A percentile compares a stretch with the other conserved stretches of the same genome.
Conservation (phyloP, 1,140 invertebrate genomes). For the Zeugodacus cucurbitae region DNA sequence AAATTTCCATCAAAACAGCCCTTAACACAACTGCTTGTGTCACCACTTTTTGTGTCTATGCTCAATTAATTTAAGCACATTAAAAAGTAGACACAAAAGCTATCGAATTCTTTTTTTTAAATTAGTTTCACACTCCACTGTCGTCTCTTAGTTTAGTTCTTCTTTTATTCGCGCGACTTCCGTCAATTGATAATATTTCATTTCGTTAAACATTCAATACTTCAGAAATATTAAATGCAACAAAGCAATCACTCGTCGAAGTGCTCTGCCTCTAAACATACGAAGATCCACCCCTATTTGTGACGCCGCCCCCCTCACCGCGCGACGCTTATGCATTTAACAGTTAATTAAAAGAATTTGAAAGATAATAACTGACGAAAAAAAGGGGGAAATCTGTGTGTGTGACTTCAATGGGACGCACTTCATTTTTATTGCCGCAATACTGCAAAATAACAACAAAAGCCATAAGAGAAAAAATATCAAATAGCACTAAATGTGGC, state of each 20-base stretch:
- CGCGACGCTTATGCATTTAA: neutral
- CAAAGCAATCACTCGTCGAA: neutral
- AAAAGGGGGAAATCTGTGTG: constrained; percentile 23
- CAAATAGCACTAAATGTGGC: neutral
- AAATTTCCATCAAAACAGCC: no score
- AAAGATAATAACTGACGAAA: neutral
- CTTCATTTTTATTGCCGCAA: neutral
- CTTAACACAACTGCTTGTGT: no score
- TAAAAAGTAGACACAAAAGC: neutral
- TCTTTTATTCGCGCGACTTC: neutral
- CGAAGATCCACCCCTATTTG: constrained; percentile 7
- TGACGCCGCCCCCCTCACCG: neutral
- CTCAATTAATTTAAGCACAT: neutral
- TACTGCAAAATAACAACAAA: neutral
- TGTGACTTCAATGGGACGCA: neutral
- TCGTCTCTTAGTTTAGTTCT: neutral
- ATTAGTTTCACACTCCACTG: neutral
- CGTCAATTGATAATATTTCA: constrained; percentile 2
- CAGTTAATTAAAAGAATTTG: constrained; percentile 32
- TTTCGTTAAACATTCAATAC: neutral
- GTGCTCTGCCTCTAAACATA: neutral
- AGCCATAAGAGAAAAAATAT: neutral
- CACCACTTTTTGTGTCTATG: neutral
- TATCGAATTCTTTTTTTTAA: neutral
- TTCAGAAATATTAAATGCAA: neutral